Base-by-base conservation (phyloP, 2,888 invertebrate species). In the Dione vanillae region DNA sequence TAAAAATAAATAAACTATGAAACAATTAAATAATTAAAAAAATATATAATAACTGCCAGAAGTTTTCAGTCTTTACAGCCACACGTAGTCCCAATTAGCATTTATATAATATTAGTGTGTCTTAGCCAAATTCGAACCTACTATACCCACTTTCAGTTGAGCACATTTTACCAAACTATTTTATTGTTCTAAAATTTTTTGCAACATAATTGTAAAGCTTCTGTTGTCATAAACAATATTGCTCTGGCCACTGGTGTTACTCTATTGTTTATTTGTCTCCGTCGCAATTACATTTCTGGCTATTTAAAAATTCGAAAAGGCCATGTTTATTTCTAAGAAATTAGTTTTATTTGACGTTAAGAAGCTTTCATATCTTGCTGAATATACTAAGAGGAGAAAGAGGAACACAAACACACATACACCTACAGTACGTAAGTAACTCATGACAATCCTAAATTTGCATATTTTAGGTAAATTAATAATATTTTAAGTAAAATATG, bases 181-280 rank as follows among this genome's bases (percentile, higher is more conserved):
- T 37, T 49, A 49, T 10, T n/a, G 19, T 49, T 51, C 37, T 20
- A 14, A 9, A n/a, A 10, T 71, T 75, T 76, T 75, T 70, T 73
- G 68, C 70, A 49, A 54, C 11, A 37, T 61, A 64, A 68, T 74
- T 72, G 54, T 69, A 49, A 45, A 81, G 89, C 88, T 88, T 82
- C 90, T 85, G 87, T 87, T 83, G 85, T 85, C 86, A 80, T 90
- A 91, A 90, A 91, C 84, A 85, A 84, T 86, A 87, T 85, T 84
- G 84, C 84, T 79, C 83, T 79, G 80, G 90, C 92, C 91, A 92
- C 92, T 85, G 89, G 92, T 92, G 85, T 92, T 92, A 91, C 87
- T 77, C 74, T 76, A 83, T 89, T 90, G 88, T 89, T 81, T 80
- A 74, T 76, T 62, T 74, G 52, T 76, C 82, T 81, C 85, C 86